Evolutionary conservation across 2,113 vertebrate species (phyloP).

Genomic region (Epinephelus moara): DNA sequence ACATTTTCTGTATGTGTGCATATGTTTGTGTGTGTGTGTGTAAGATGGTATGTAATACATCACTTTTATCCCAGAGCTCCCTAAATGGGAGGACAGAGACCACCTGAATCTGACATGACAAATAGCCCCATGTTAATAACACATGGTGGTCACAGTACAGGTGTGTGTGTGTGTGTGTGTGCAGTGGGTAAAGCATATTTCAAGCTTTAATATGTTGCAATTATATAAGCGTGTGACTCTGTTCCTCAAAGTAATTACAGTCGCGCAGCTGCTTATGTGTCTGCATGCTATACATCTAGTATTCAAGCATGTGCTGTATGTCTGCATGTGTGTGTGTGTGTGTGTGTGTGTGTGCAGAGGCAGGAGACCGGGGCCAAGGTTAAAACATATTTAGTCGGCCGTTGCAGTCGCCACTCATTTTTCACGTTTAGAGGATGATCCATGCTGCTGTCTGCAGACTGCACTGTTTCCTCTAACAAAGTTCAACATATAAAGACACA

Average conservation of each 20-base stretch:
- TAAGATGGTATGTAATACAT: constrained; percentile 26
- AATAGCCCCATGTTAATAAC: constrained; percentile 61
- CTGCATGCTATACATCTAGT: constrained; percentile 3
- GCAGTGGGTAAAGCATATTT: constrained; percentile 8
- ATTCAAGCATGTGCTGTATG: not conserved
- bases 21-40: not conserved
- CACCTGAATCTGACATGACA: constrained; percentile 62
- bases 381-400: constrained; percentile 54
- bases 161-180: not conserved
- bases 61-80: constrained; percentile 33
- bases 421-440: constrained; percentile 53
- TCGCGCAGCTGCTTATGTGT: not conserved
- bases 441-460: constrained; percentile 46
- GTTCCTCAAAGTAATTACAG: constrained; percentile 10
- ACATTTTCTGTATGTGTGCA: not conserved
- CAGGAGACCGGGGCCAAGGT: constrained; percentile 47
- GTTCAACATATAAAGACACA: not conserved
- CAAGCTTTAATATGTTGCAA: constrained; percentile 1
- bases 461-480: not conserved
- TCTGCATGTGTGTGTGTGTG: constrained; percentile 8
- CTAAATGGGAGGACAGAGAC: constrained; percentile 43
- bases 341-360: not conserved
- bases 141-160: constrained; percentile 19
- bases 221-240: constrained; percentile 1
- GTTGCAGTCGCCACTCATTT: constrained; percentile 27